Conservation (phyloP, 2,113 vertebrate species). For the Platycercus adscitus region DNA sequence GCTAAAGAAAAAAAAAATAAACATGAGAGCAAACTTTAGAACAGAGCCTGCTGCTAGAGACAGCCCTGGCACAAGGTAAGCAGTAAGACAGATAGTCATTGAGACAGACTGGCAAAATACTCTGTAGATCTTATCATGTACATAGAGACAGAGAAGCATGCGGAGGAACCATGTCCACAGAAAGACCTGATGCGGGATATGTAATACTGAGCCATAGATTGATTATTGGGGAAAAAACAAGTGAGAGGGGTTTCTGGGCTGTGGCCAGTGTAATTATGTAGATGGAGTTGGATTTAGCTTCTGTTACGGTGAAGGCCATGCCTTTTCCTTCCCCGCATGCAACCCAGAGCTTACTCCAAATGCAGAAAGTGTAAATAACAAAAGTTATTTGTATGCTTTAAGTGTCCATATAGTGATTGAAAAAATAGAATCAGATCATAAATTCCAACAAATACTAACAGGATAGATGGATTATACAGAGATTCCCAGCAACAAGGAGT, state of each 20-base stretch:
- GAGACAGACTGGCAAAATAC: neutral
- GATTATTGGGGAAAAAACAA: neutral
- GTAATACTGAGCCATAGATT: neutral
- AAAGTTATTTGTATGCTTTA: neutral
- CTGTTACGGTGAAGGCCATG: neutral
- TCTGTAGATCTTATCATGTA: neutral
- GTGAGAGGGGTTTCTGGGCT: neutral
- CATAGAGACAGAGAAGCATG: neutral
- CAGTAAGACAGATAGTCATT: neutral
- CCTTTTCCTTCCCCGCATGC: neutral
- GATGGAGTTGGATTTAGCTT: neutral
- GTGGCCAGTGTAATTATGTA: neutral
- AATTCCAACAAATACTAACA: neutral
- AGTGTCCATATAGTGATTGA: neutral
- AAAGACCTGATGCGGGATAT: neutral
- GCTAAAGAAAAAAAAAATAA: neutral
- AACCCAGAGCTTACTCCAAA: neutral
- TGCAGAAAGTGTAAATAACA: neutral
- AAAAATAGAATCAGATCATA: neutral
- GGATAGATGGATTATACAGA: neutral
- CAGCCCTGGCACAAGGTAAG: neutral
- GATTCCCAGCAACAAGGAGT: neutral
- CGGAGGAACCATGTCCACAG: neutral
- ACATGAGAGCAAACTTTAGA: neutral
- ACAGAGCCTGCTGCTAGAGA: neutral